Evolutionary conservation across 2,113 vertebrate species (phyloP).

Genomic region (Emydura subglobosa): DNA sequence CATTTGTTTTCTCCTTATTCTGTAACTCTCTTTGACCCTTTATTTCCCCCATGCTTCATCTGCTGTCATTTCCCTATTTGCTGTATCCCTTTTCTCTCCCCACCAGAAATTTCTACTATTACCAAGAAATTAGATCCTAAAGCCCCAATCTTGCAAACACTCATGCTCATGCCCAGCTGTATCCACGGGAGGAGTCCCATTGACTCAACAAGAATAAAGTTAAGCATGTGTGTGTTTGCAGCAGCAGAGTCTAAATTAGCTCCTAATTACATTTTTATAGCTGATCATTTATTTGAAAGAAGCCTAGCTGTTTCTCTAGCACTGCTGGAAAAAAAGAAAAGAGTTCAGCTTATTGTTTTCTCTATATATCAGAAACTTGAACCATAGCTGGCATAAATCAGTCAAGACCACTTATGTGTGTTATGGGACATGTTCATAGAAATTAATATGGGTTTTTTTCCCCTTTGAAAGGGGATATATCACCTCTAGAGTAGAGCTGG

Average conservation of each 20-base stretch:
- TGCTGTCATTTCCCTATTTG: background rate
- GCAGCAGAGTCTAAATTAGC: background rate
- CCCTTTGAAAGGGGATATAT: background rate
- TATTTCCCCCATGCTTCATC: background rate
- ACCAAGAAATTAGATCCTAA: background rate
- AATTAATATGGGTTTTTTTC: background rate
- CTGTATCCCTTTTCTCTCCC: background rate
- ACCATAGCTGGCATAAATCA: background rate
- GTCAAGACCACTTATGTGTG: background rate
- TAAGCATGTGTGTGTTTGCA: background rate
- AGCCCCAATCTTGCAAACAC: background rate
- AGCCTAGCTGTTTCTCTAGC: background rate
- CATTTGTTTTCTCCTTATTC: background rate
- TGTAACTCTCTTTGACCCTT: background rate
- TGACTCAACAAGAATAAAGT: background rate
- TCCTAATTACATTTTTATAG: background rate
- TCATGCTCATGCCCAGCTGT: background rate
- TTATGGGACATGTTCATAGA: background rate
- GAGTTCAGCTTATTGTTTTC: background rate
- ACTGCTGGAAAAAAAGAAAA: background rate
- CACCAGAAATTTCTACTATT: background rate
- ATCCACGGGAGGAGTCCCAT: background rate
- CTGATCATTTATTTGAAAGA: background rate
- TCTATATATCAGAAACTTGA: background rate
- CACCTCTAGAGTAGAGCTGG: too few species aligned